Evolutionary conservation across 2,888 invertebrate genomes (phyloP), one percentile per base, ranked within the genome.

Genomic region (Pseudoips prasinana): DNA sequence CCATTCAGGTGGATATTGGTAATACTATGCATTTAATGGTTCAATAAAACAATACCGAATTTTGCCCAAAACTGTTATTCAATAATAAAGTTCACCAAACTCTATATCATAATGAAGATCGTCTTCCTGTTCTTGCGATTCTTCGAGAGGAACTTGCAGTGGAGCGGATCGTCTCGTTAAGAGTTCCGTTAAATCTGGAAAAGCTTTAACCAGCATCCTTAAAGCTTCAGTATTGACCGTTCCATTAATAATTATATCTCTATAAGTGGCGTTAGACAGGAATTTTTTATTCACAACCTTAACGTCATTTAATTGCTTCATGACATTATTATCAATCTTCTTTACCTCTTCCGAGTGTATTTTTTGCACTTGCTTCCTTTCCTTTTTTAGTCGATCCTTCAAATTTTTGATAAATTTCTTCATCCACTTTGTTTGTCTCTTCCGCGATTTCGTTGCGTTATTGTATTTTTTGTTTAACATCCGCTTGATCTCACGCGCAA

Each of bases 341-440:
- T 73, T 41, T 35, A 83, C 9, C 6, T 77, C 68, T 3, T 46
- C 29, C 19, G 70, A 69, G 29, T 87, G 85, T 1, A 85, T 63
- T 6, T 70, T 65, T 35, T 72, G 72, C 0, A 84, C 71, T 0
- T 72, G 37, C 14, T 72, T 57, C 1, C 85, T 64, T 10, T 86
- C 83, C 17, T 75, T 63, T 23, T 54, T 73, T 37, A 75, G 86
- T 22, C 73, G 67, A 11, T 59, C 67, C 51, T 85, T 86, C 49
- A 87, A 46, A 1, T 58, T 43, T 27, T 73, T 70, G 10, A 87
- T 63, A 23, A 78, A 86, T 22, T 60, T 76, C 56, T 86, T 84
- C 20, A 87, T 40, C 22, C 76, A 64, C 10, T 62, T 79, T 0
- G 85, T 84, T 54, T 75, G 82, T 33, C 30, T 73, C 52, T 73